Conservation (phyloP, 2,797 vertebrate species). For the Macropus fuliginosus region DNA sequence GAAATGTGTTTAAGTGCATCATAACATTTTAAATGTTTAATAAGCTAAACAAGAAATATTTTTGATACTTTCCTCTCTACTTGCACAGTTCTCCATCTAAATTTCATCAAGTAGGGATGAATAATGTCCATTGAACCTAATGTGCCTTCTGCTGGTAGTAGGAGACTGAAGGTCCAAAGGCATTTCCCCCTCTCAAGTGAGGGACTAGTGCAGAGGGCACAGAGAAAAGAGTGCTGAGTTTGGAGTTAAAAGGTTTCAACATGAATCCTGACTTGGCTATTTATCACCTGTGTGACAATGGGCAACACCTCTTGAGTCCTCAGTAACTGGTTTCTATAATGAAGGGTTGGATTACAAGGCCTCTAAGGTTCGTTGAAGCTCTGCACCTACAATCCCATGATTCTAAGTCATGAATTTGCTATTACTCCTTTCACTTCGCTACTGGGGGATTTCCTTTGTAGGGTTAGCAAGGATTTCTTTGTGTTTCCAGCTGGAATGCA, state of each 20-base stretch:
- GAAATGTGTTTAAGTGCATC: neutral
- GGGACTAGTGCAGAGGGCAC: neutral
- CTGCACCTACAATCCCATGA: neutral
- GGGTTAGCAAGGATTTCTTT: slow-evolving; percentile 38
- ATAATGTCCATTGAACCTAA: neutral
- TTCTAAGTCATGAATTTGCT: slow-evolving; percentile 18
- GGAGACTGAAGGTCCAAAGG: neutral
- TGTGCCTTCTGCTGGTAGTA: neutral
- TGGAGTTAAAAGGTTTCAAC: neutral
- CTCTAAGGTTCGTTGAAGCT: neutral
- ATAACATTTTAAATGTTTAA: neutral
- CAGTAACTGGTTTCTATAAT: neutral
- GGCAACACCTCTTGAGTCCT: neutral
- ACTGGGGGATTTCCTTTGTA: slow-evolving; percentile 24
- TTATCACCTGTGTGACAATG: neutral
- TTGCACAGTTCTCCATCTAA: neutral
- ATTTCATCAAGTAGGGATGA: neutral
- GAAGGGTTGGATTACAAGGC: neutral
- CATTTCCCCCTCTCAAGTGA: neutral
- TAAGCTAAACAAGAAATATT: neutral
- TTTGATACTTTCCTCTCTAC: neutral
- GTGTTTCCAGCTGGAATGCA: slow-evolving; percentile 34
- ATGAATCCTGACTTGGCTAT: neutral
- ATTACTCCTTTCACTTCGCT: neutral
- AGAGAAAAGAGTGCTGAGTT: neutral